Conservation (phyloP, 2,888 invertebrate species). For the Abscondita cerata region DNA sequence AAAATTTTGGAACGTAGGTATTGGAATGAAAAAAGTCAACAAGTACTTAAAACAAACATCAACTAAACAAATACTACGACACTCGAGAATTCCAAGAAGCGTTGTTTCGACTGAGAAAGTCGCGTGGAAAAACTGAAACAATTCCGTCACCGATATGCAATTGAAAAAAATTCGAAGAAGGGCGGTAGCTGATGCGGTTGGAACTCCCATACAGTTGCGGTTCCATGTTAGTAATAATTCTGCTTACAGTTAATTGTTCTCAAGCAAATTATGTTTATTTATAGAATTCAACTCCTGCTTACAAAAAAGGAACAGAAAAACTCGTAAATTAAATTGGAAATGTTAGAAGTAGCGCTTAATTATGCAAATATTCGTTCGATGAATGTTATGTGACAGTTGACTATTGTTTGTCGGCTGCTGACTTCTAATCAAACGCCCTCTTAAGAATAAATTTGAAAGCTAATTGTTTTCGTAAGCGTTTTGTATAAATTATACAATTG, state of each 20-base stretch:
- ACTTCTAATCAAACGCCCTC: constrained; percentile 16
- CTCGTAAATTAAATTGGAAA: neutral
- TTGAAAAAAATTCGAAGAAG: constrained; percentile 3
- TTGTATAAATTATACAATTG: neutral
- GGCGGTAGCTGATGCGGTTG: constrained; percentile 9
- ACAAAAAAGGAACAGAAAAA: neutral
- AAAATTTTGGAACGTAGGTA: constrained; percentile 10
- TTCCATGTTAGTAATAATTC: neutral
- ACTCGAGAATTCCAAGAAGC: constrained; percentile 4
- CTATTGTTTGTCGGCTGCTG: constrained; percentile 39
- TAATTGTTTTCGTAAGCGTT: neutral
- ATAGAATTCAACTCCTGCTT: neutral
- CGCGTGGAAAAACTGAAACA: constrained; percentile 6
- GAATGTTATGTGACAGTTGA: constrained; percentile 50
- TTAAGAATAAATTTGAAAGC: constrained; percentile 3
- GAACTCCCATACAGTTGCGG: constrained; percentile 7
- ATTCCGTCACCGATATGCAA: neutral
- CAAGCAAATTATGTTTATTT: neutral
- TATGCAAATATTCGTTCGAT: constrained; percentile 51
- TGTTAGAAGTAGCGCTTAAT: constrained; percentile 45
- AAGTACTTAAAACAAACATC: constrained; percentile 32
- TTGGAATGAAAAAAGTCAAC: constrained; percentile 36
- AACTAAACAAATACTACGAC: constrained; percentile 32
- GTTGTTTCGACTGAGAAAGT: neutral
- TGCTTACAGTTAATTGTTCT: neutral